Evolutionary conservation across 2,888 invertebrate genomes (phyloP), one percentile per base, ranked within the genome.

Genomic region (Drepana falcataria): DNA sequence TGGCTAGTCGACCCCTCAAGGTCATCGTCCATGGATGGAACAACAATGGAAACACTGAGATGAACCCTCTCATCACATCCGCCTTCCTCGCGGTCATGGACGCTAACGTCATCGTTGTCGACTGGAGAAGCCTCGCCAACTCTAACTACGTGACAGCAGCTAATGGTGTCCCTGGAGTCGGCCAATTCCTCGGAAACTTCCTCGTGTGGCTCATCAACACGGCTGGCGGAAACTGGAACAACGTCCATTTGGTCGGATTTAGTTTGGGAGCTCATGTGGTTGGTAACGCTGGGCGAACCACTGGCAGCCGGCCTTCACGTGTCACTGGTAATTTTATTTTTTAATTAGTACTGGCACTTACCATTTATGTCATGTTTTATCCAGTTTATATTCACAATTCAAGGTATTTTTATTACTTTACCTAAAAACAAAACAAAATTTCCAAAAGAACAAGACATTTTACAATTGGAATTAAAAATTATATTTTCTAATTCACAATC

Each of bases 211-310:
- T 85, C 5, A 57, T 76, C 37, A 64, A 59, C n/a, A 70, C 63
- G 2, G 68, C 59, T 4, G 81, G 81, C 35, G 77, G 76, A 2
- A 67, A 71, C 55, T 79, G 76, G 73, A 64, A 73, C 53, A 65
- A 69, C 2, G 65, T 84, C 1, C 86, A 85, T 51, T 54, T 85
- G 2, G 64, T 83, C 7, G 86, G 86, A 1, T 78, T 73, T 65
- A 83, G 83, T 56, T 70, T 85, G 52, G 85, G 85, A 3, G 85
- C 82, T 41, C 85, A 86, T 58, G 65, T 81, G 2, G 75, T 79
- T 2, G 85, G 81, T 1, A 73, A 63, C 37, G 79, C 79, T 54
- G 81, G 83, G 2, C 69, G 81, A 9, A 48, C 56, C 3, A 62
- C 66, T 47, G 66, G 68, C 4, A 68, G 74, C 2, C 57, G 58